phyloP scores from a whole-genome alignment of 2,888 invertebrate species.

The Podotricha telesiphe region DNA sequence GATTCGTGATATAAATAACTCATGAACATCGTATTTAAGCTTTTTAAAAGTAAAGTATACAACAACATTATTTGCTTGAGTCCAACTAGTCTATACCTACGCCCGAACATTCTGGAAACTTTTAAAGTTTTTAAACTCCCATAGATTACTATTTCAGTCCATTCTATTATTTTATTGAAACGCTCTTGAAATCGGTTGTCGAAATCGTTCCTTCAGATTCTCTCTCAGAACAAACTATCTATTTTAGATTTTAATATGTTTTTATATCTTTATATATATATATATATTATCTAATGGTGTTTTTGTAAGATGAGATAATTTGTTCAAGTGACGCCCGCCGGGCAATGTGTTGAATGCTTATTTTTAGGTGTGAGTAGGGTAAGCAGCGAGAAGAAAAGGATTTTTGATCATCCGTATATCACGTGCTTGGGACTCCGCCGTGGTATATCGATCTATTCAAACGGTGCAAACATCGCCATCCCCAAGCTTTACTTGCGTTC shows the following conservation, averaged over 20 bases:
- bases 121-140: slow-evolving; percentile 14
- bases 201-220: slow-evolving; percentile 59
- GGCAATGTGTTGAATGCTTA: slow-evolving; percentile 77
- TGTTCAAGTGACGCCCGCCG: slow-evolving; percentile 76
- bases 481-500: slow-evolving; percentile 37
- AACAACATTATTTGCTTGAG: not conserved
- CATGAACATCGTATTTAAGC: not conserved
- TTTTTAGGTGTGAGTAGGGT: slow-evolving; percentile 81
- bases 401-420: slow-evolving; percentile 87
- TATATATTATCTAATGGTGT: slow-evolving; percentile 49
- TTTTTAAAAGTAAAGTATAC: not conserved
- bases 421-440: slow-evolving; percentile 65
- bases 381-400: slow-evolving; percentile 84
- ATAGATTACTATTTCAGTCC: slow-evolving; percentile 1
- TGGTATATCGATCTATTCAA: slow-evolving; percentile 76
- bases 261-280: slow-evolving; percentile 42
- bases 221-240: slow-evolving; percentile 82
- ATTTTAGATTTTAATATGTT: slow-evolving; percentile 38
- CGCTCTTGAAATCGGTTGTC: slow-evolving; percentile 71
- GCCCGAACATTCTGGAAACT: slow-evolving; percentile 27
- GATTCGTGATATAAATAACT: not conserved
- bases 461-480: slow-evolving; percentile 78
- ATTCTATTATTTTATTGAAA: slow-evolving; percentile 16
- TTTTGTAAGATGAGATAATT: slow-evolving; percentile 74
- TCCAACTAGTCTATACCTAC: slow-evolving; percentile 55